Evolutionary conservation across 2,888 invertebrate genomes (phyloP).

Genomic region (Xestobium rufovillosum): DNA sequence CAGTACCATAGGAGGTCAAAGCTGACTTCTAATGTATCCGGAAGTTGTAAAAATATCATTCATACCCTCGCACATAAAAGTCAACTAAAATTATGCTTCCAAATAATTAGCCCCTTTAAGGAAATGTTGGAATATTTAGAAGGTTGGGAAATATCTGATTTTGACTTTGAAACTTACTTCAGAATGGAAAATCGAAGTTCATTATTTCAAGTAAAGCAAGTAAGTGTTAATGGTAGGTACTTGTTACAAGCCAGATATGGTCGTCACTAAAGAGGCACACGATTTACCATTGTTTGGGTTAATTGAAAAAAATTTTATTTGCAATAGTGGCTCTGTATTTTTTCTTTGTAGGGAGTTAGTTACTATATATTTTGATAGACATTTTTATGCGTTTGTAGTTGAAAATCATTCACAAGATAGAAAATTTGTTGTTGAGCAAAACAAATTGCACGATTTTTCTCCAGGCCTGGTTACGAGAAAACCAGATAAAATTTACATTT

Average conservation of each 20-base stretch:
- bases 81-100: slow-evolving; percentile 1
- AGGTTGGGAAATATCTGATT: background rate
- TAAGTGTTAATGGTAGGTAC: background rate
- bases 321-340: background rate
- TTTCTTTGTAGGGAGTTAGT: background rate
- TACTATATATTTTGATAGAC: background rate
- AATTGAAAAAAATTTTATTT: background rate
- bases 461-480: background rate
- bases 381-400: background rate
- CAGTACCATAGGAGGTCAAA: background rate
- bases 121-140: background rate
- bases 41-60: slow-evolving; percentile 1
- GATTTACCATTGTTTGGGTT: background rate
- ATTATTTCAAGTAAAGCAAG: background rate
- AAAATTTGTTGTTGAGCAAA: background rate
- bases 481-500: background rate
- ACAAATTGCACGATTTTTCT: background rate
- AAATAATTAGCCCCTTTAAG: background rate
- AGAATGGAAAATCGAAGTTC: background rate
- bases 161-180: background rate
- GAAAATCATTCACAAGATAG: background rate
- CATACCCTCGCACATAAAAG: background rate
- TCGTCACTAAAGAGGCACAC: background rate
- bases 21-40: background rate
- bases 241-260: slow-evolving; percentile 1